Conservation (phyloP, 2,797 vertebrate genomes). For the Anabacerthia variegaticeps region DNA sequence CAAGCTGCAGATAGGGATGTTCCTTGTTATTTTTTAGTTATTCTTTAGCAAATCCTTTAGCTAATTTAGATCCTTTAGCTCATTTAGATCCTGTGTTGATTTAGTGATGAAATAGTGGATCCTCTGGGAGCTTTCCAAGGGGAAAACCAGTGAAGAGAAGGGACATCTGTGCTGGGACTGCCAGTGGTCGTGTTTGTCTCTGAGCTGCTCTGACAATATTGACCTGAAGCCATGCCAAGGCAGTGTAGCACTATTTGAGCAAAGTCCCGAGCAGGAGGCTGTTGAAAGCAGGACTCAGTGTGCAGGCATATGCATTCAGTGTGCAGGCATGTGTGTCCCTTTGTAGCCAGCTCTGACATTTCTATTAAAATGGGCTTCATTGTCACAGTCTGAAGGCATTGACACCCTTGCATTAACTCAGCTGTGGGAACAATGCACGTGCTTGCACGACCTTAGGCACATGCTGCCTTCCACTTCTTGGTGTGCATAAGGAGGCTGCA, state of each 20-base stretch:
- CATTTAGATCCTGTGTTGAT: neutral
- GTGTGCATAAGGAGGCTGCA: neutral
- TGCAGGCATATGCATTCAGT: neutral
- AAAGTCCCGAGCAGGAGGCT: conserved; percentile 1
- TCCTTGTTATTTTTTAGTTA: neutral
- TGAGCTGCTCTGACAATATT: conserved; percentile 48
- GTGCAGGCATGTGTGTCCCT: neutral
- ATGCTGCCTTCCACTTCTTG: neutral
- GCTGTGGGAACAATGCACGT: neutral
- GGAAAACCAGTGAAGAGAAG: neutral
- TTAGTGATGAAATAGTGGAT: neutral
- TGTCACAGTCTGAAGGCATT: neutral
- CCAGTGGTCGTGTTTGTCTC: neutral
- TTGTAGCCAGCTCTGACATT: neutral
- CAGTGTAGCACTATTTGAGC: neutral
- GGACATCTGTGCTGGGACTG: neutral
- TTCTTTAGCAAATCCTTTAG: neutral
- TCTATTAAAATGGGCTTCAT: neutral
- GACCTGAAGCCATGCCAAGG: conserved; percentile 13
- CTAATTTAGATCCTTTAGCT: neutral
- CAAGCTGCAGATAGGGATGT: neutral
- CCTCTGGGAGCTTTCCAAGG: neutral
- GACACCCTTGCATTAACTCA: neutral
- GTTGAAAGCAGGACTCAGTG: neutral
- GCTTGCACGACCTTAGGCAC: neutral